phyloP scores from a whole-genome alignment of 2,888 invertebrate genomes.

The Volucella inflata region DNA sequence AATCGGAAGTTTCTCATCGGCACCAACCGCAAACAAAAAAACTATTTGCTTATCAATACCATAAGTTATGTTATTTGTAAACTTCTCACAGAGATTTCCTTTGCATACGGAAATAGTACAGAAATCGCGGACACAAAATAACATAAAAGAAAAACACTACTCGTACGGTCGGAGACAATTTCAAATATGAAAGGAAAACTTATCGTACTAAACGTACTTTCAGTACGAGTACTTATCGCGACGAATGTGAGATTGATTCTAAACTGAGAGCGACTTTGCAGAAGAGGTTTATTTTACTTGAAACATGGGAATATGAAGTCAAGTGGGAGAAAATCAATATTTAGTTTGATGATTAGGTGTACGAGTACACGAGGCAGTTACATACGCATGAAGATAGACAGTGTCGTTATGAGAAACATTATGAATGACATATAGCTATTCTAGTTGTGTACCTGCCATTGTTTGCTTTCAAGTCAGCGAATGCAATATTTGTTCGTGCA shows the following conservation, averaged over 20 bases:
- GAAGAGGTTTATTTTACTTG: slow-evolving; percentile 37
- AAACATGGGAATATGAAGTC: slow-evolving; percentile 1
- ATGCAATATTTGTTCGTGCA: slow-evolving; percentile 8
- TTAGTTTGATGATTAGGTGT: slow-evolving; percentile 57
- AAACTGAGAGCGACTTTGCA: slow-evolving; percentile 25
- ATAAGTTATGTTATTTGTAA: slow-evolving; percentile 42
- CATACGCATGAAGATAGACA: background rate
- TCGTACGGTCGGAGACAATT: slow-evolving; percentile 1
- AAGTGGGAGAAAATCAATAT: slow-evolving; percentile 51
- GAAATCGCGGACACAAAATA: slow-evolving; percentile 16
- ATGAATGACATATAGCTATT: slow-evolving; percentile 10
- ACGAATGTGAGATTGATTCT: slow-evolving; percentile 53
- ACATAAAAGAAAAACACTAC: slow-evolving; percentile 26
- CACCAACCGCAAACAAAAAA: slow-evolving; percentile 77
- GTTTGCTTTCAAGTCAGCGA: slow-evolving; percentile 13
- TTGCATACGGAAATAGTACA: slow-evolving; percentile 42
- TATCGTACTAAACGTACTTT: slow-evolving; percentile 13
- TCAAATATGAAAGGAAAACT: slow-evolving; percentile 10
- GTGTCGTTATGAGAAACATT: background rate
- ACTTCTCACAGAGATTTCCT: slow-evolving; percentile 14
- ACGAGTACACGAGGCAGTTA: slow-evolving; percentile 32
- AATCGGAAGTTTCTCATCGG: slow-evolving; percentile 87
- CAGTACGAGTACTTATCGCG: slow-evolving; percentile 48
- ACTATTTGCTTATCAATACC: slow-evolving; percentile 29
- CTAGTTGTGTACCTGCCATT: too few species aligned